Conservation (phyloP, 1,140 invertebrate species). For the Trissolcus basalis region DNA sequence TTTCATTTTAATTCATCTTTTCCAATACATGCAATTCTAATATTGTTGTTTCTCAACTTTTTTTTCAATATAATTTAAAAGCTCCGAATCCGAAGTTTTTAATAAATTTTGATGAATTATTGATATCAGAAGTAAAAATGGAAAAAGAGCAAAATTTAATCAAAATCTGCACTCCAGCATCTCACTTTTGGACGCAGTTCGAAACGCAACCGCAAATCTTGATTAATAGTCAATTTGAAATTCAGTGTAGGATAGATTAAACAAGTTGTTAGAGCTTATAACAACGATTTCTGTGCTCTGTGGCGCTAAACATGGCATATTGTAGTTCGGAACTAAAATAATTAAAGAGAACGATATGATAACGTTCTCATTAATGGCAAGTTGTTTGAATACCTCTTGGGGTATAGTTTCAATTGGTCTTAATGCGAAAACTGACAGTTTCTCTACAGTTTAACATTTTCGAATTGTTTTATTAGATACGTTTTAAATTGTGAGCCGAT, state of each 20-base stretch:
- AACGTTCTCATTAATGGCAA: constrained; percentile 33
- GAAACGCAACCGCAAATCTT: constrained; percentile 41
- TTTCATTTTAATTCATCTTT: too few species aligned
- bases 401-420: constrained; percentile 32
- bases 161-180: too few species aligned
- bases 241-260: constrained; percentile 39
- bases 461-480: constrained; percentile 16
- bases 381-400: constrained; percentile 39
- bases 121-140: too few species aligned
- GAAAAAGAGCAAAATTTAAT: too few species aligned
- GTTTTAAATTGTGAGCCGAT: constrained; percentile 1
- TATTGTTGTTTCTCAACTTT: too few species aligned
- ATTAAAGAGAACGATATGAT: constrained; percentile 49
- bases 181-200: too few species aligned
- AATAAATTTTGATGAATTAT: too few species aligned
- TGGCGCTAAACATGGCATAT: constrained; percentile 26
- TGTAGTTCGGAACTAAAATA: constrained; percentile 49
- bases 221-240: constrained; percentile 51
- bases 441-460: constrained; percentile 11
- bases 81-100: too few species aligned
- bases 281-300: constrained; percentile 32
- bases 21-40: too few species aligned
- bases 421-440: constrained; percentile 18
- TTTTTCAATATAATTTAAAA: too few species aligned
- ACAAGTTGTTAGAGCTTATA: constrained; percentile 44